Base-by-base conservation (phyloP, 2,113 vertebrate genomes). In the Orycteropus afer region DNA sequence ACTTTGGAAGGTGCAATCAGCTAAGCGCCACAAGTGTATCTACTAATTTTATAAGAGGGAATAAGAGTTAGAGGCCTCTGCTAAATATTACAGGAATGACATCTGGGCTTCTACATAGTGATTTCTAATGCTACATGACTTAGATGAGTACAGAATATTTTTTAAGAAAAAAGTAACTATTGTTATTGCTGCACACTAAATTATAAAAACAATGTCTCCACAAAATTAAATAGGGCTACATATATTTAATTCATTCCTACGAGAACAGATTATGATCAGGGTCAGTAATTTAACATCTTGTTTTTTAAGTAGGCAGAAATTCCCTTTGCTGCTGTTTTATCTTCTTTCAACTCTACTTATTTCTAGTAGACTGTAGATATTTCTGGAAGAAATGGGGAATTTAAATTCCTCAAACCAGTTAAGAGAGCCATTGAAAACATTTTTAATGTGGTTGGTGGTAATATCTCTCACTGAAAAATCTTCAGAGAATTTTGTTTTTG, bases 31-130 rank as follows among this genome's bases (percentile, higher is more conserved):
- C 47, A 51, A 93, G 67, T 42, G 37, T 78, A 42, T 42, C 90
- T 73, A 49, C 81, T 77, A 42, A 86, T 91, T 96, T 96, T 86
- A 20, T 80, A 79, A 84, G 92, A 59, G 93, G 10, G 55, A 80
- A 12, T 57, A 77, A n/a, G 79, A 91, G 11, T 29, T 77, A 25
- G 40, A 79, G 45, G 40, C 9, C 17, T 79, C 40, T 40, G 73
- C 18, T 67, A 71, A 82, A 47, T 59, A 45, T 11, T 49, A 42
- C 27, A 37, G 55, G 51, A 49, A 45, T 78, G 77, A 57, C 67
- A 88, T 73, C 45, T 77, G 74, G 73, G 11, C 40, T 53, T 59
- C 47, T 34, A 25, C 53, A 12, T 3, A 14, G 17, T 65, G 82
- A 59, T 80, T 27, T 51, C 32, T 80, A 69, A 61, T 0, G 5